Evolutionary conservation across 2,888 invertebrate species (phyloP), one percentile per base, ranked within the genome.

Genomic region (Xestobium rufovillosum): DNA sequence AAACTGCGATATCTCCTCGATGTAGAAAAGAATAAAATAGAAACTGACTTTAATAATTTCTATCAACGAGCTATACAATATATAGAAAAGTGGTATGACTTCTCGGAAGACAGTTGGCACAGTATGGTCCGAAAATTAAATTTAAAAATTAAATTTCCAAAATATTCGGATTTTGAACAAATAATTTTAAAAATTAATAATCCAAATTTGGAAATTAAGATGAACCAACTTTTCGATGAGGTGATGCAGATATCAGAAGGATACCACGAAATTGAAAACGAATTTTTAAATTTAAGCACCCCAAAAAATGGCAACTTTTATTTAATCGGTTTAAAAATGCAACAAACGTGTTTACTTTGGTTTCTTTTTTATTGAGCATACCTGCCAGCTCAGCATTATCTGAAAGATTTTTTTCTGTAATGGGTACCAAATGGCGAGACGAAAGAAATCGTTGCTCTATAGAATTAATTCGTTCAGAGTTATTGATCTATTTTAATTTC

Each of bases 391-490:
- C 23, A 19, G 23, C 23, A 19, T 19, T 19, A 6, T 19, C 23
- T 19, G 23, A 19, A 19, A 19, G 23, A 19, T 19, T 6, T 19
- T 19, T 19, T n/a, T 19, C 23, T 8, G 23, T 19, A 19, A 19
- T n/a, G 23, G n/a, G 6, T n/a, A 19, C n/a, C 6, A 19, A 19
- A 19, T 19, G 23, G 23, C 6, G 23, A n/a, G 6, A 19, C n/a
- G 23, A 19, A 19, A 19, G 23, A n/a, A 19, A 19, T n/a, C 23
- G 23, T n/a, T 19, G 23, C n/a, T 19, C 23, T 19, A n/a, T 19
- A 19, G 23, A 19, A 6, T 19, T 19, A 19, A 19, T 19, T 19
- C n/a, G n/a, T 8, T 19, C 6, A 19, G 23, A n/a, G n/a, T n/a
- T n/a, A n/a, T n/a, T n/a, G n/a, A 19, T 19, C 6, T 19, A 19